Percentiles rank a stretch among this genome's conserved stretches.
Evolutionary conservation across 2,113 vertebrate species (phyloP).

Genomic region (Thalassarche chlororhynchos): DNA sequence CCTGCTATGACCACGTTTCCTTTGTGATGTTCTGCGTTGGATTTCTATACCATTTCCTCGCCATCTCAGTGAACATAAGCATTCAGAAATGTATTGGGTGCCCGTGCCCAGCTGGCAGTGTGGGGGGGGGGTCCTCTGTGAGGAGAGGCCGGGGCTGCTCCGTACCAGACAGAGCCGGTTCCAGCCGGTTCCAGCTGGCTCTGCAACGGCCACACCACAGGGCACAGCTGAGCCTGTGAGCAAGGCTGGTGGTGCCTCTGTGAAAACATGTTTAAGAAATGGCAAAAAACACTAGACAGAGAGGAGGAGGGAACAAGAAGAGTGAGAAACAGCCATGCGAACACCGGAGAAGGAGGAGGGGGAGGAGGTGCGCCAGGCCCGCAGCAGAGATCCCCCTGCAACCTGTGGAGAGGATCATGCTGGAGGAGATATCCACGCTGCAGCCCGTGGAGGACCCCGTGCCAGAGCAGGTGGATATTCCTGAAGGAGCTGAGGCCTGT

Average conservation of each 20-base stretch:
- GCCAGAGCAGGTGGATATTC: not conserved
- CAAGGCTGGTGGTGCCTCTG: no score
- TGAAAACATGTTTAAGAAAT: not conserved
- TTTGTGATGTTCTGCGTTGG: not conserved
- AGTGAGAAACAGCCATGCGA: rapidly evolving
- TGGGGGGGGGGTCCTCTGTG: not conserved
- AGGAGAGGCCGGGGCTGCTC: not conserved
- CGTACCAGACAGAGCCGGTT: rapidly evolving
- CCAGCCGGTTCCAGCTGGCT: rapidly evolving
- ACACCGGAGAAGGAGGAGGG: rapidly evolving
- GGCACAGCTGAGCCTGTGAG: not conserved
- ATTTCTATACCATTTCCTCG: rapidly evolving
- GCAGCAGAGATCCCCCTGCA: rapidly evolving
- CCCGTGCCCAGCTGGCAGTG: rapidly evolving
- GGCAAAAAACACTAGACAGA: not conserved
- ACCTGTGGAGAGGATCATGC: rapidly evolving
- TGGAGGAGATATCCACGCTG: rapidly evolving
- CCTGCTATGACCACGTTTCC: rapidly evolving
- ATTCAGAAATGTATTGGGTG: not conserved
- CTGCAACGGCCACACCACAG: rapidly evolving
- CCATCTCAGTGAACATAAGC: not conserved
- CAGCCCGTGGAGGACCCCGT: rapidly evolving
- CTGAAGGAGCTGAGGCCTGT: not conserved
- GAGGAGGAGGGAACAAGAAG: not conserved
- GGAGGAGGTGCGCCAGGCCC: rapidly evolving